Evolutionary conservation across 2,113 vertebrate genomes (phyloP), one percentile per base, ranked within the genome.

Genomic region (Ptilonorhynchus violaceus): DNA sequence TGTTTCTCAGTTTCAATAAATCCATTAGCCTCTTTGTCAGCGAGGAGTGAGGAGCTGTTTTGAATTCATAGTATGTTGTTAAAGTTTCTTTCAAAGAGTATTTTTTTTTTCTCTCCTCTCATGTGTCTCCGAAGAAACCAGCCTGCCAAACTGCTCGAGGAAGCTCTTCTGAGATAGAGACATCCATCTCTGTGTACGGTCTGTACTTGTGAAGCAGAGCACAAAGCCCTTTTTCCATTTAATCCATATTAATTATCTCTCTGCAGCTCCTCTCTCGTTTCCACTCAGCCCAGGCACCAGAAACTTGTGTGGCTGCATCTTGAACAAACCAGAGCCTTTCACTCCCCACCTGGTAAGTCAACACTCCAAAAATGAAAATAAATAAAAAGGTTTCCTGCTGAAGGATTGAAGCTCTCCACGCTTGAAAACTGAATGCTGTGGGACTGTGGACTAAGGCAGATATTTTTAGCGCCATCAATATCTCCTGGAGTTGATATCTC

Each of bases 401-500:
- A 74, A 89, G 83, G 87, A 42, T 30, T 89, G 68, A 23, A 44
- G 42, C 83, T 93, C 63, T 94, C 78, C 73, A 35, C 0, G 3
- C 79, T 88, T 89, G 72, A 88, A 91, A 81, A 76, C 85, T 23
- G 84, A 75, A 85, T 86, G 76, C 42, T 1, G 14, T 79, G 86
- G 77, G 90, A 95, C 62, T 92, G 68, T 53, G 89, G 93, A 94
- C 68, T 94, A 35, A 84, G 77, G 80, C 66, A 59, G 94, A 93
- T 97, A 97, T 97, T 97, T 97, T 96, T 97, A 97, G 96, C 88
- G 93, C 86, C 95, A 94, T 96, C 93, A 94, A 47, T 96, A 96
- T 97, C 94, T 97, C 87, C 85, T 94, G 86, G 89, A 95, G 91
- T 74, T 94, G 95, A 91, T 96, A 92, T 95, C 93, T 97, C 96